Evolutionary conservation across 2,113 vertebrate genomes (phyloP), one percentile per base, ranked within the genome.

Genomic region (Ptyas mucosa): DNA sequence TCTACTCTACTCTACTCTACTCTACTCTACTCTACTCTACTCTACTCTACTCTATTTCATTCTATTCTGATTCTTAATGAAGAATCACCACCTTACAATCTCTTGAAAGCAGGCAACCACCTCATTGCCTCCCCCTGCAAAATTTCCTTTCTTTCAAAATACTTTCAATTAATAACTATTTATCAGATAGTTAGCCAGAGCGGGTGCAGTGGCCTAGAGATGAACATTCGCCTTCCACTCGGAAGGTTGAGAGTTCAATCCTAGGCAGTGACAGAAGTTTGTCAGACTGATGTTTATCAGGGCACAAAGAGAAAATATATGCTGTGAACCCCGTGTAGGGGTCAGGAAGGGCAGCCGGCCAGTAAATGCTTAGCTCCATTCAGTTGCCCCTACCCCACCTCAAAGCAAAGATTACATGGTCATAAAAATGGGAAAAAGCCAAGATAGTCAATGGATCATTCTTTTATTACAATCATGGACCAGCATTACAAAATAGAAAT

Each of bases 121-220:
- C n/a, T 29, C 14, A 15, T 34, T 75, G 14, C 14, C n/a, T 1
- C 64, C 64, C 18, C 29, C 64, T 34, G n/a, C 34, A 75, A 34
- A 34, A 75, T n/a, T n/a, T n/a, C n/a, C n/a, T n/a, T n/a, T n/a
- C n/a, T 34, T 21, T 26, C 24, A 52, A 64, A 53, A 0, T 2
- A 54, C 8, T n/a, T 3, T 39, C 0, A 0, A 58, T 91, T 64
- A 93, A 64, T 11, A 34, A n/a, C 20, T 0, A 90, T 34, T 94
- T 93, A 96, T 89, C 58, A 95, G 92, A 94, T 0, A 0, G 81
- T 96, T n/a, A 29, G 26, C 12, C 26, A 64, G 61, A 64, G 26
- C 4, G n/a, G 5, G 61, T 5, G 11, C 29, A 29, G 4, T 64
- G 61, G 11, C 26, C 61, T 14, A 64, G 10, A 64, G 26, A 29